Conservation (phyloP, 2,888 invertebrate genomes). For the Yponomeuta sedellus region DNA sequence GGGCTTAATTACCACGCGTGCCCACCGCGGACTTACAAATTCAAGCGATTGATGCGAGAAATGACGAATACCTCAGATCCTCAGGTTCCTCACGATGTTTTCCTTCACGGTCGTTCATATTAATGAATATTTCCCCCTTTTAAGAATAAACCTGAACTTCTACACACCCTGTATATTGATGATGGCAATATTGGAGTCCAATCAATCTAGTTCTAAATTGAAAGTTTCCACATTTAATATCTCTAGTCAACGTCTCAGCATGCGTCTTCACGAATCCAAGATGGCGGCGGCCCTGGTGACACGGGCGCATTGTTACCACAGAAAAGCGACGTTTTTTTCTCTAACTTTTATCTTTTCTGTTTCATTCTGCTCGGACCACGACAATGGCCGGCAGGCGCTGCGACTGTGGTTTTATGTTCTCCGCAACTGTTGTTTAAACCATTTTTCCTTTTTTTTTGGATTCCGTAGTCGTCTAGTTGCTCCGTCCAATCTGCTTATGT, state of each 20-base stretch:
- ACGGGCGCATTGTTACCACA: slow-evolving; percentile 69
- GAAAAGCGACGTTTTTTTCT: slow-evolving; percentile 67
- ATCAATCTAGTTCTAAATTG: neutral
- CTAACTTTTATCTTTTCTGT: slow-evolving; percentile 47
- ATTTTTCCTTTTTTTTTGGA: neutral
- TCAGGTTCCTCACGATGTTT: too few relatives aligned
- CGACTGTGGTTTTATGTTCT: slow-evolving; percentile 45
- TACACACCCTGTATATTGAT: too few relatives aligned
- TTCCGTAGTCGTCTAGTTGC: too few relatives aligned
- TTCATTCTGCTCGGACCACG: slow-evolving; percentile 52
- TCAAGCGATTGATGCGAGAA: too few relatives aligned
- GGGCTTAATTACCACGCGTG: too few relatives aligned
- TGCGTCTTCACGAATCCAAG: slow-evolving; percentile 30
- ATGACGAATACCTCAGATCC: too few relatives aligned
- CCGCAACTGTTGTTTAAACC: slow-evolving; percentile 27
- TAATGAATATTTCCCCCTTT: too few relatives aligned
- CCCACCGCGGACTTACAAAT: too few relatives aligned
- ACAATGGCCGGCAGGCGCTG: slow-evolving; percentile 25
- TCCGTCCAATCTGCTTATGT: too few relatives aligned
- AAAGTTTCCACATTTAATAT: neutral
- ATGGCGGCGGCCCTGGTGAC: slow-evolving; percentile 64
- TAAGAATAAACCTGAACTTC: too few relatives aligned
- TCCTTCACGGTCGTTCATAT: too few relatives aligned
- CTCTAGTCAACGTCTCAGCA: slow-evolving; percentile 11
- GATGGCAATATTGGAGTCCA: neutral